Evolutionary conservation across 2,797 vertebrate genomes (phyloP).

Genomic region (Merluccius polli): DNA sequence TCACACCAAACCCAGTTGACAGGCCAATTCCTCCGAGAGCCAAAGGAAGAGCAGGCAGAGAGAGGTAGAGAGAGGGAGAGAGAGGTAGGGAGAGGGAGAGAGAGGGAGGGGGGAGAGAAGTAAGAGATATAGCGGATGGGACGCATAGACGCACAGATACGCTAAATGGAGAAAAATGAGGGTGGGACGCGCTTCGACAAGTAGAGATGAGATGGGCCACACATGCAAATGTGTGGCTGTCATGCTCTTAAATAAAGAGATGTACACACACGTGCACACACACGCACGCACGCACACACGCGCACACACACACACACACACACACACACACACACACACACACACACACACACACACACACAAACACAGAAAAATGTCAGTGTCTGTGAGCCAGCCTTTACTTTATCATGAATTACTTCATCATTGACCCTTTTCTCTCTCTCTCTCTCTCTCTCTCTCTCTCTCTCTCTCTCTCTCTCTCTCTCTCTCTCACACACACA

Average conservation of each 20-base stretch:
- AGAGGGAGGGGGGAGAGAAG: too few relatives aligned
- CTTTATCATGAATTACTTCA: too few relatives aligned
- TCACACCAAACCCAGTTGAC: conserved; percentile 50
- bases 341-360: too few relatives aligned
- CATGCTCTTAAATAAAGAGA: background rate
- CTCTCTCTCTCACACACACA: conserved; percentile 6
- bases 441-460: too few relatives aligned
- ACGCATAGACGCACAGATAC: conserved; percentile 9
- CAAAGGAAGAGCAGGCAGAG: background rate
- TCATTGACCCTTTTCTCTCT: too few relatives aligned
- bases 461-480: too few relatives aligned
- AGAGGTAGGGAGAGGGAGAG: background rate
- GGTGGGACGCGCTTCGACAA: conserved; percentile 8
- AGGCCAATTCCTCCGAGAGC: conserved; percentile 51
- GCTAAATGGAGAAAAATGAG: conserved; percentile 25
- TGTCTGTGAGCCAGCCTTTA: too few relatives aligned
- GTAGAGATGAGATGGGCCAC: background rate
- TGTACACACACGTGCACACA: background rate
- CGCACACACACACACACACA: too few relatives aligned
- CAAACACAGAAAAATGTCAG: too few relatives aligned
- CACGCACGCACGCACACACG: conserved; percentile 1
- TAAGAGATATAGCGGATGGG: conserved; percentile 3
- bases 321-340: too few relatives aligned
- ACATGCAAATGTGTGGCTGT: conserved; percentile 6
- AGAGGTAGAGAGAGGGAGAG: background rate